These are phyloP conservation scores for Steatornis caripensis DNA, from an alignment of 2,113 vertebrate species.

Conservation along the genomic window DNA sequence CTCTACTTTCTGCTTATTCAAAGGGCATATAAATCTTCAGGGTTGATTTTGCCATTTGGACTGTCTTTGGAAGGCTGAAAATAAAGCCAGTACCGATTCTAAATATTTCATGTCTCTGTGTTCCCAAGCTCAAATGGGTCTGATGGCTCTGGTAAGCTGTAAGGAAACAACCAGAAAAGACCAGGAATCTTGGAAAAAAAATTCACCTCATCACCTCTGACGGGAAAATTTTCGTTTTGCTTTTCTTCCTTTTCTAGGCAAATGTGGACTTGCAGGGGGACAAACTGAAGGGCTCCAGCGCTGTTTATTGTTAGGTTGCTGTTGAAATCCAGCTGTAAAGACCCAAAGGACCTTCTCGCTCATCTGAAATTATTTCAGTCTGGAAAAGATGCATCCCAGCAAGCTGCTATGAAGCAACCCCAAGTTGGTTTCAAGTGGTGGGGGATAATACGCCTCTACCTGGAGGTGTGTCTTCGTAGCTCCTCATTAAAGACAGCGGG, in stretches of 20 bases:
- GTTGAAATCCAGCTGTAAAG: background rate
- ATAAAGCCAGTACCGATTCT: slow-evolving; percentile 1
- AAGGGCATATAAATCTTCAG: background rate
- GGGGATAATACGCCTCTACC: background rate
- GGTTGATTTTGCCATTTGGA: background rate
- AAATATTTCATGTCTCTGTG: background rate
- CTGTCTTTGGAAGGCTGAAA: background rate
- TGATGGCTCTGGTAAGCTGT: background rate
- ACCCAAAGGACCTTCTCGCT: background rate
- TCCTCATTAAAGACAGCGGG: background rate
- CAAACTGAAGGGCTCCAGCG: background rate
- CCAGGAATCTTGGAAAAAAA: background rate
- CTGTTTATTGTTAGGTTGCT: background rate
- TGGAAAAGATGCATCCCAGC: background rate
- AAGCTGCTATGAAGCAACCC: background rate
- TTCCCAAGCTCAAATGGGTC: background rate
- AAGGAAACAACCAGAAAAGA: background rate
- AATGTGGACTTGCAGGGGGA: background rate
- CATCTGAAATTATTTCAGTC: background rate
- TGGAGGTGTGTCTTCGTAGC: background rate
- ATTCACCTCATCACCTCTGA: background rate
- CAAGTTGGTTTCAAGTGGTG: background rate
- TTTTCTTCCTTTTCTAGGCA: background rate
- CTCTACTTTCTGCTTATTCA: background rate
- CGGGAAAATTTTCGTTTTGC: background rate